A percentile compares a stretch with the other conserved stretches of the same genome.
Conservation (phyloP, 30 jellyfish, hydroid and myxozoan genomes). For the Mastigias papua region DNA sequence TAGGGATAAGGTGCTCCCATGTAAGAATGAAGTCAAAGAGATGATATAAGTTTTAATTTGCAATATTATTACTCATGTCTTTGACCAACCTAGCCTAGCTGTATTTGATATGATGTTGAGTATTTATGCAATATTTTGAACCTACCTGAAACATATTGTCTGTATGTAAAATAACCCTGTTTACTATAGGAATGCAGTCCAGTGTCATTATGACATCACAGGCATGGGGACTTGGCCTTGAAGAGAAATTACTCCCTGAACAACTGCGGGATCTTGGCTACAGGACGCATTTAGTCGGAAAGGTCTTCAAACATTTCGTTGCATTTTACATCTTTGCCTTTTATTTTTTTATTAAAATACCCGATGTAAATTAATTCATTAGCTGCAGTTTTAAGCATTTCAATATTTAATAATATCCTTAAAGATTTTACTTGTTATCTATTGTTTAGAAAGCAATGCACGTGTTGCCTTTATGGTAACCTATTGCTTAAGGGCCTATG, state of each 20-base stretch:
- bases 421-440: too few species aligned
- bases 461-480: too few species aligned
- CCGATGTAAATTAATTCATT: not conserved
- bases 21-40: too few species aligned
- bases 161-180: not conserved
- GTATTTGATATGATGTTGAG: too few species aligned
- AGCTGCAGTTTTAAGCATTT: too few species aligned
- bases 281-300: slow-evolving; percentile 85
- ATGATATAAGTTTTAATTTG: too few species aligned
- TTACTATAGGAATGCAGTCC: slow-evolving; percentile 73
- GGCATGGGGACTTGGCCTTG: slow-evolving; percentile 83
- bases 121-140: not conserved
- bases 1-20: too few species aligned
- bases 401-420: too few species aligned
- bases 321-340: not conserved
- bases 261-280: slow-evolving; percentile 61
- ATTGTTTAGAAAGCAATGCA: too few species aligned
- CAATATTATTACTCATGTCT: too few species aligned
- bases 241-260: slow-evolving; percentile 75
- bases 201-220: slow-evolving; percentile 78
- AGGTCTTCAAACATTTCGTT: slow-evolving; percentile 18
- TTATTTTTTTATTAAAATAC: not conserved
- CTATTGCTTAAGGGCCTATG: too few species aligned
- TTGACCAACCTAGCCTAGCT: too few species aligned
- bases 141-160: not conserved